Base-by-base conservation (phyloP, 1,140 invertebrate genomes). In the Apis florea region DNA sequence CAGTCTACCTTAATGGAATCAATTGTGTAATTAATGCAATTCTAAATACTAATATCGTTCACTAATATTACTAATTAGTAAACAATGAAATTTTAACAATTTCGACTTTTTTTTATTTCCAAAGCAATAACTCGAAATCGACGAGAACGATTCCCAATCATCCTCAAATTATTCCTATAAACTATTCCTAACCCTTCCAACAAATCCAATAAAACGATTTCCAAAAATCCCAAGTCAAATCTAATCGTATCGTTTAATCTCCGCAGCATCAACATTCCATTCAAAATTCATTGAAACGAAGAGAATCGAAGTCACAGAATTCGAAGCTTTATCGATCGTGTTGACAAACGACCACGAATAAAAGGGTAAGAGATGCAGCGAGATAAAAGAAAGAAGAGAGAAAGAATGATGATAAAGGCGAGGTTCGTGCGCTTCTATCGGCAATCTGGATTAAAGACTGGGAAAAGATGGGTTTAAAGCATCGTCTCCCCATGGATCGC, bases 391-490 rank as follows among this genome's bases (percentile, higher is more conserved):
- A 26, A 54, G 67, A 59, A 66, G 15, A 68, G 31, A 54, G 78
- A 80, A 56, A 58, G 61, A 74, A 12, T 51, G 26, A 78, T 73
- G 66, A 75, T 78, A 87, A 86, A 86, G 80, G 79, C 68, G 85
- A 83, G 85, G 87, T 84, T 84, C 84, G 77, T 84, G 70, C 66
- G 58, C 51, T 86, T 75, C 81, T 82, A 81, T 72, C 83, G 80
- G 56, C 72, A 85, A 84, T 88, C 79, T 74, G 87, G 84, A 91
- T 90, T 89, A 86, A 75, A 70, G 73, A 21, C 85, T 85, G 79
- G 88, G 84, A 75, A 91, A 90, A 90, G 86, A 82, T 83, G 70
- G 76, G 68, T 79, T 71, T 73, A 70, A 88, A 88, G 88, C 85
- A 83, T 88, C 69, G 75, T 77, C 83, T 88, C 81, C 59, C 47